Percentiles rank a stretch among this genome's conserved stretches.
Evolutionary conservation across 1,140 invertebrate species (phyloP).

Genomic region (Dendroctonus ponderosae): DNA sequence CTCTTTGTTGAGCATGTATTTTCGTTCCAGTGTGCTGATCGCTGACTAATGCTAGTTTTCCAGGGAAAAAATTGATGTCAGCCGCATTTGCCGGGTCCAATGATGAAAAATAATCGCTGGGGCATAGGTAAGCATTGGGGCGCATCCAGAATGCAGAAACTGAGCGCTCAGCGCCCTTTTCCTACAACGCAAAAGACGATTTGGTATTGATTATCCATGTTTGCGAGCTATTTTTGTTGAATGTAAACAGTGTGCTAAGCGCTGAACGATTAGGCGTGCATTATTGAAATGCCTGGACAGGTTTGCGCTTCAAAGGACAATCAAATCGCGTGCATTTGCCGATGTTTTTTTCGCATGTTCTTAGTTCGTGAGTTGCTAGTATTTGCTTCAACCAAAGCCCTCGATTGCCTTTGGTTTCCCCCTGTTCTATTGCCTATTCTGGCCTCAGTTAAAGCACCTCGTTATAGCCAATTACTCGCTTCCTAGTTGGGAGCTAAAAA

Average conservation of each 20-base stretch:
- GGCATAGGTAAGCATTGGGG: slow-evolving; percentile 5
- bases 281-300: background rate
- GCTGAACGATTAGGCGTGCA: background rate
- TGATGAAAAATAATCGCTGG: slow-evolving; percentile 21
- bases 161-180: background rate
- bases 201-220: slow-evolving; percentile 20
- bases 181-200: background rate
- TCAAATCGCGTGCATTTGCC: too few species aligned
- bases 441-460: background rate
- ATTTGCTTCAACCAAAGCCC: too few species aligned
- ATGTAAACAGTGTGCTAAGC: slow-evolving; percentile 15
- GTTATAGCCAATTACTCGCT: background rate
- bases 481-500: background rate
- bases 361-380: too few species aligned
- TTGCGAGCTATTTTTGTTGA: slow-evolving; percentile 22
- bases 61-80: too few species aligned
- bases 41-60: too few species aligned
- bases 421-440: background rate
- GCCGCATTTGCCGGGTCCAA: background rate
- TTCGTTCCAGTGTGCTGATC: too few species aligned
- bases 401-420: background rate
- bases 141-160: background rate
- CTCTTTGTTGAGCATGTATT: too few species aligned
- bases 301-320: background rate
- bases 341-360: too few species aligned